Base-by-base conservation (phyloP, 2,888 invertebrate species). In the Melikaiella ostensackeni region DNA sequence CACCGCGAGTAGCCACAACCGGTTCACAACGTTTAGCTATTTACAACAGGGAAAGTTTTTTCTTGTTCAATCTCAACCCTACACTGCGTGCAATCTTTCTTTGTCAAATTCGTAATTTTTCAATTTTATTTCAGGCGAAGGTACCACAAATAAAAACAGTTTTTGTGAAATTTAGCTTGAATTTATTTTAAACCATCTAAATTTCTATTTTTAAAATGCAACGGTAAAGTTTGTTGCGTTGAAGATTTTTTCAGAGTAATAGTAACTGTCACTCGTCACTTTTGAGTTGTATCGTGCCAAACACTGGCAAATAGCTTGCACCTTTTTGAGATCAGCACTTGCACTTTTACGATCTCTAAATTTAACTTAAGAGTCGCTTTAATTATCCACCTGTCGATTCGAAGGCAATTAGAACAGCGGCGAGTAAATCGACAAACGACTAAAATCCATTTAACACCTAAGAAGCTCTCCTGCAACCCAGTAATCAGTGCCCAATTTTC, bases 381-480 rank as follows among this genome's bases (percentile, higher is more conserved):
- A 70, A 70, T 70, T 27, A 50, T 30, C 50, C 50, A 70, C 70
- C 50, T 70, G 70, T 50, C 70, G 50, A 70, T 70, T 42, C 27
- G 30, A 4, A 21, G n/a, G 27, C 80, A 87, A 86, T 87, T 82
- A 86, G 82, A 77, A 75, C 70, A 74, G 75, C 75, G 76, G 70
- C 46, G 77, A 77, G 79, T 78, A 81, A 83, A 83, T 80, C 80
- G 83, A 83, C 82, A 85, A 87, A 88, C 82, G 82, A 82, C 82
- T 77, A 80, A 77, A 83, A 83, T 70, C 78, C 86, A 84, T 84
- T 89, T 88, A 88, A 83, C 88, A 87, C 88, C 86, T 88, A 81
- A 82, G 74, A 62, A 76, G 76, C 75, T 57, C 77, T 77, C 79
- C 78, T 80, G 80, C 85, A 83, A 84, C 83, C 86, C 76, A 80